Base-by-base conservation (phyloP, 1,140 invertebrate genomes). In the Microvelia longipes region DNA sequence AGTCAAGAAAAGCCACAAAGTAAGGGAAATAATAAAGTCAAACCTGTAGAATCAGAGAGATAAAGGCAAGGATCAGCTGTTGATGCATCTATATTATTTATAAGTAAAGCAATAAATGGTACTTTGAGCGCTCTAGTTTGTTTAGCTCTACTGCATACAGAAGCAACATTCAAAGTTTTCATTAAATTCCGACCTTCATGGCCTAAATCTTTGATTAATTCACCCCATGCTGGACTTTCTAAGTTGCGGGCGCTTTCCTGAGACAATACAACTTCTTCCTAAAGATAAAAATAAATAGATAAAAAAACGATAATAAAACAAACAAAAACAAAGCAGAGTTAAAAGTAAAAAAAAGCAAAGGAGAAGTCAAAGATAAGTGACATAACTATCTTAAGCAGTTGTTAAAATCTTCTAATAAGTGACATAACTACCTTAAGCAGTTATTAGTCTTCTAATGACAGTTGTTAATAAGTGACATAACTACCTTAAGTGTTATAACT, bases 1-100 rank as follows among this genome's bases (percentile, higher is more conserved):
- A n/a, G n/a, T n/a, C n/a, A n/a, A n/a, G n/a, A n/a, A n/a, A n/a
- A n/a, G n/a, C n/a, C n/a, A n/a, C n/a, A n/a, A n/a, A n/a, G n/a
- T n/a, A n/a, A n/a, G n/a, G n/a, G n/a, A n/a, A n/a, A n/a, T n/a
- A n/a, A n/a, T n/a, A n/a, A n/a, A n/a, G n/a, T n/a, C 35, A 50
- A 50, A 75, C 74, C 74, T 70, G 71, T 71, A 29, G 63, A 50
- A 67, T 75, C 74, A 35, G 68, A 74, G 13, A 75, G 67, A 50
- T 70, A 66, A 5, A 75, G 30, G 26, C 64, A 72, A 29, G 73
- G 73, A 68, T 75, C 74, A 5, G 73, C 70, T 11, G 70, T 29
- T 14, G 72, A 71, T 27, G 64, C 69, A 63, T 75, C 73, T 25
- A 75, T 28, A n/a, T 62, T 61, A n/a, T 74, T 68, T 15, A 75